Base-by-base conservation (phyloP, 2,113 vertebrate species). In the Lucifuga dentata region DNA sequence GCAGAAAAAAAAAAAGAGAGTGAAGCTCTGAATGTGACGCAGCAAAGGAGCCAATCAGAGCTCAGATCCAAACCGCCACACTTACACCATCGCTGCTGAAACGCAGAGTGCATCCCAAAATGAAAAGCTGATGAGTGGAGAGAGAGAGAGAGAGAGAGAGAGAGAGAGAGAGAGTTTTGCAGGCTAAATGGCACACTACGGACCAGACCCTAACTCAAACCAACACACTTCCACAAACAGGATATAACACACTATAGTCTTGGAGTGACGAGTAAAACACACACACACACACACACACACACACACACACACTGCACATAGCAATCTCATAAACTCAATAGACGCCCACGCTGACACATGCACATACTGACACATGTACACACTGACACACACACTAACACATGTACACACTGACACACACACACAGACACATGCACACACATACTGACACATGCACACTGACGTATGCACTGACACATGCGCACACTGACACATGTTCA, bases 71-170 rank as follows among this genome's bases (percentile, higher is more conserved):
- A 35, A 44, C 24, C 15, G 11, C 13, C 35, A 15, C 51, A 15
- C 20, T 40, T 1, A 0, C 10, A 29, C 26, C 26, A 8, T 20
- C 11, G 15, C 40, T 46, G 41, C 2, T 19, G 29, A 45, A 29
- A 15, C 21, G 40, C 50, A 19, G 51, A 45, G 43, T 17, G 62
- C 8, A n/a, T n/a, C n/a, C n/a, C n/a, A n/a, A n/a, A n/a, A n/a
- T n/a, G n/a, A n/a, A n/a, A n/a, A n/a, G n/a, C n/a, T n/a, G n/a
- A n/a, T n/a, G n/a, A n/a, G n/a, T n/a, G 40, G 21, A 44, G 36
- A 38, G 20, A 12, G 65, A 40, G 2, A 13, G 24, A 8, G n/a
- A n/a, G n/a, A 19, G 32, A 12, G 5, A 38, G 5, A 16, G 17
- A 10, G 29, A 21, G 36, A 11, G 12, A 9, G 35, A 11, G n/a